Base-by-base conservation (phyloP, 2,113 vertebrate genomes). In the Sylvia atricapilla region DNA sequence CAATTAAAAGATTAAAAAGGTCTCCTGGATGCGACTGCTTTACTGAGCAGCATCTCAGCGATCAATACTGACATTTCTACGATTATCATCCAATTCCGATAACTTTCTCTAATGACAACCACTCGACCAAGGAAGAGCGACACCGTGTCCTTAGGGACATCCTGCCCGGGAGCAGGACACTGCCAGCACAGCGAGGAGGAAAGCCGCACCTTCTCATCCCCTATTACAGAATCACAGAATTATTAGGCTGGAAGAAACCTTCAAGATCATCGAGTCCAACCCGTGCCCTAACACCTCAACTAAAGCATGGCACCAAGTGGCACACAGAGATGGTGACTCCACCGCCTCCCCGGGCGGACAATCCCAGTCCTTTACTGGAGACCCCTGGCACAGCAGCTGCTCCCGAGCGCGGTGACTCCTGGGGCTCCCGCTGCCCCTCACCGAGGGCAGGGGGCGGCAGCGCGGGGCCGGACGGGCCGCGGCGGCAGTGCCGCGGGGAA, bases 21-120 rank as follows among this genome's bases (percentile, higher is more conserved):
- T n/a, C n/a, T 30, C 31, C 56, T 11, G 47, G 47, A 64, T 43
- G 50, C 1, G 22, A 27, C 17, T 30, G 15, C 35, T 35, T 59
- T 9, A 52, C 30, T 3, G 6, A 53, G 67, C 19, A 46, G 9
- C 15, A 69, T 15, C 37, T 55, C n/a, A 47, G 52, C 1, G 1
- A 37, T 24, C 33, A 37, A 8, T 7, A 39, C 15, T 4, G 24
- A 8, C 11, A 64, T 60, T 66, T 43, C 55, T 46, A 0, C 1
- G 8, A 28, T 37, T 2, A 39, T 19, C 49, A 30, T 1, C 60
- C 7, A 4, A 41, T 2, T 49, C 21, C 8, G 2, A 1, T 8
- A 60, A 37, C 49, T 24, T 55, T 30, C 59, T 28, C n/a, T 16
- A 60, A 30, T 0, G 5, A 33, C 60, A 78, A 21, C 8, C 46